Percentiles rank a stretch among this genome's conserved stretches.
Evolutionary conservation across 2,888 invertebrate genomes (phyloP).

Genomic region (Alloscopus bannaensis): DNA sequence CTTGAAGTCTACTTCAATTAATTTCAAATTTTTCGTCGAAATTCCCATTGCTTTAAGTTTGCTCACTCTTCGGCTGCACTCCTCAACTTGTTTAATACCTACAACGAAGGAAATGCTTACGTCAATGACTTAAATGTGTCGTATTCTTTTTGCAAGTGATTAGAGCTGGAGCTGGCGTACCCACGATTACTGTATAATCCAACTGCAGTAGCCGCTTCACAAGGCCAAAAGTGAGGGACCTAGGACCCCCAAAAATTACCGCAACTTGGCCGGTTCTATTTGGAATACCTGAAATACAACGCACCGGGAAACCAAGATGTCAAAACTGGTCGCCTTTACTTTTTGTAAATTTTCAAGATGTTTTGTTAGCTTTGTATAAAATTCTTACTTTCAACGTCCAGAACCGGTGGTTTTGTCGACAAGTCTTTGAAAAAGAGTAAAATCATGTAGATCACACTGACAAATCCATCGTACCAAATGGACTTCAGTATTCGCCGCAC

Average conservation of each 20-base stretch:
- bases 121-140: not conserved
- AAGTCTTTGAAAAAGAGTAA: slow-evolving; percentile 39
- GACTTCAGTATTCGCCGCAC: slow-evolving; percentile 36
- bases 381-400: slow-evolving; percentile 37
- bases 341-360: too few relatives aligned
- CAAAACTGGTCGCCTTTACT: too few relatives aligned
- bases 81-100: slow-evolving; percentile 84
- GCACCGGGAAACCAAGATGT: too few relatives aligned
- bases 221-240: slow-evolving; percentile 41
- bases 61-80: slow-evolving; percentile 77
- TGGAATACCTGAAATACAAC: slow-evolving; percentile 30
- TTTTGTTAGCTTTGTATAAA: not conserved
- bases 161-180: slow-evolving; percentile 9
- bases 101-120: not conserved
- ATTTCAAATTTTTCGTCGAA: slow-evolving; percentile 80
- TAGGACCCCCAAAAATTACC: slow-evolving; percentile 38
- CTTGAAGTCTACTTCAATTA: slow-evolving; percentile 84
- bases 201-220: slow-evolving; percentile 50
- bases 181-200: slow-evolving; percentile 58
- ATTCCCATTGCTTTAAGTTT: slow-evolving; percentile 77
- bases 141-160: not conserved
- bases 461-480: slow-evolving; percentile 52
- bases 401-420: slow-evolving; percentile 26
- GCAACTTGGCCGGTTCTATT: slow-evolving; percentile 53
- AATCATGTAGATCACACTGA: slow-evolving; percentile 44